A percentile compares a stretch with the other conserved stretches of the same genome.
Evolutionary conservation across 2,797 vertebrate species (phyloP).

Genomic region (Acipenser transmontanus): DNA sequence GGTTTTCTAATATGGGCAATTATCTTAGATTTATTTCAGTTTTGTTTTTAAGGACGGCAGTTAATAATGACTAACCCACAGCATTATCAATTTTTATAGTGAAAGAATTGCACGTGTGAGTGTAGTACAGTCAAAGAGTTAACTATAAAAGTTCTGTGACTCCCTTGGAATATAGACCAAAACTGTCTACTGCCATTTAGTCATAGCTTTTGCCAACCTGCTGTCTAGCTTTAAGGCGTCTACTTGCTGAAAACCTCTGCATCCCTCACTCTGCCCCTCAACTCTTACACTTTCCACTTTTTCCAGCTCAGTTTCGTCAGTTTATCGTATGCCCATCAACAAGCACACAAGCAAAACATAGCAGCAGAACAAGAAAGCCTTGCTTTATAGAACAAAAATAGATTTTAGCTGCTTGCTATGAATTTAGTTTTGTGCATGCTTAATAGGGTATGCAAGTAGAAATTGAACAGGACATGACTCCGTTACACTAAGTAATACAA

Average conservation of each 20-base stretch:
- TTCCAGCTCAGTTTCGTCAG: not conserved
- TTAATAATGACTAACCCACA: too few relatives aligned
- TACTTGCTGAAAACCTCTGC: not conserved
- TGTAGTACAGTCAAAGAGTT: too few relatives aligned
- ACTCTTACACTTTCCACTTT: not conserved
- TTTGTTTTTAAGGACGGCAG: too few relatives aligned
- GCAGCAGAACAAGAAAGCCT: conserved; percentile 38
- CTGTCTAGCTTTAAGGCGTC: not conserved
- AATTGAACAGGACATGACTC: conserved; percentile 38
- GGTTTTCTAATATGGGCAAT: too few relatives aligned
- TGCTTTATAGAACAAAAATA: conserved; percentile 5
- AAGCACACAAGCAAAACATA: conserved; percentile 23
- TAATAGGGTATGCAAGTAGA: conserved; percentile 25
- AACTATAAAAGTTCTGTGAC: not conserved
- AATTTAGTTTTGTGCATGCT: conserved; percentile 31
- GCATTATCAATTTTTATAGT: too few relatives aligned
- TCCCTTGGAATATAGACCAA: not conserved
- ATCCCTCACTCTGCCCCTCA: not conserved
- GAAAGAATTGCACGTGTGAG: too few relatives aligned
- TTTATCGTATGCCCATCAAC: not conserved
- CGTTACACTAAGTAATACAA: conserved; percentile 55
- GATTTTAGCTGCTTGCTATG: conserved; percentile 4
- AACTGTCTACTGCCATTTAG: not conserved
- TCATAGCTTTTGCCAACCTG: not conserved
- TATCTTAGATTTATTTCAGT: too few relatives aligned